Conservation (phyloP, 2,797 vertebrate genomes). For the Bovichtus variegatus region DNA sequence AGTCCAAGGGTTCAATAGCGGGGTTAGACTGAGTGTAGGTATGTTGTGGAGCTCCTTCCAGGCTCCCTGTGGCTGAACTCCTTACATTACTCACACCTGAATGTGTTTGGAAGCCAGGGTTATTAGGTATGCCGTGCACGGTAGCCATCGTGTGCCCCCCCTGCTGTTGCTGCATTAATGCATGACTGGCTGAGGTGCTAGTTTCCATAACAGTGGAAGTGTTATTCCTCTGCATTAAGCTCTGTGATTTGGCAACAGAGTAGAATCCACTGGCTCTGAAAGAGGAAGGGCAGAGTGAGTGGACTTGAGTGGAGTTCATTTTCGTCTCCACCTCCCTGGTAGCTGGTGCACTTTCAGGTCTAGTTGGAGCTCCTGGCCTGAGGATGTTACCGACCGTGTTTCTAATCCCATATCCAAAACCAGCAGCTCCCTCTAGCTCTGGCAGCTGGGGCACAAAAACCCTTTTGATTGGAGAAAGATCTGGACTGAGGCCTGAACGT, state of each 20-base stretch:
- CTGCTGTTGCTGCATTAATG: slow-evolving; percentile 71
- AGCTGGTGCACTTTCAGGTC: slow-evolving; percentile 86
- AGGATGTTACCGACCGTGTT: slow-evolving; percentile 74
- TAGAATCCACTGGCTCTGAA: slow-evolving; percentile 83
- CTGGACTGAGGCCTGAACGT: slow-evolving; percentile 88
- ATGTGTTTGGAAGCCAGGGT: slow-evolving; percentile 76
- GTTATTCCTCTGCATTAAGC: slow-evolving; percentile 69
- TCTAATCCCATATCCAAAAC: slow-evolving; percentile 73
- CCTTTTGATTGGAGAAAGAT: slow-evolving; percentile 92
- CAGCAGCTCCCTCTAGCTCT: slow-evolving; percentile 65
- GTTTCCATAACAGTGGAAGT: slow-evolving; percentile 87
- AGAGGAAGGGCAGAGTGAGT: slow-evolving; percentile 80
- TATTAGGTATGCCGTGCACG: slow-evolving; percentile 80
- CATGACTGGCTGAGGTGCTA: slow-evolving; percentile 78
- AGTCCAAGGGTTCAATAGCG: slow-evolving; percentile 68
- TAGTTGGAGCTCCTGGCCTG: slow-evolving; percentile 78
- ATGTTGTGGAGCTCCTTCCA: slow-evolving; percentile 82
- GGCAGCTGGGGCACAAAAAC: slow-evolving; percentile 88
- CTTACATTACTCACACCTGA: slow-evolving; percentile 82
- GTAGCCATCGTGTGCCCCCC: slow-evolving; percentile 80
- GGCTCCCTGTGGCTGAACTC: slow-evolving; percentile 81
- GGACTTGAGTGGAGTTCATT: slow-evolving; percentile 76
- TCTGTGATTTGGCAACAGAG: slow-evolving; percentile 82
- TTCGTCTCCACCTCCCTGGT: slow-evolving; percentile 83
- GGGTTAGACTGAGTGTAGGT: slow-evolving; percentile 64